Percentiles rank a stretch among this genome's conserved stretches.
Evolutionary conservation across 2,888 invertebrate species (phyloP).

Genomic region (Cryptus armator): DNA sequence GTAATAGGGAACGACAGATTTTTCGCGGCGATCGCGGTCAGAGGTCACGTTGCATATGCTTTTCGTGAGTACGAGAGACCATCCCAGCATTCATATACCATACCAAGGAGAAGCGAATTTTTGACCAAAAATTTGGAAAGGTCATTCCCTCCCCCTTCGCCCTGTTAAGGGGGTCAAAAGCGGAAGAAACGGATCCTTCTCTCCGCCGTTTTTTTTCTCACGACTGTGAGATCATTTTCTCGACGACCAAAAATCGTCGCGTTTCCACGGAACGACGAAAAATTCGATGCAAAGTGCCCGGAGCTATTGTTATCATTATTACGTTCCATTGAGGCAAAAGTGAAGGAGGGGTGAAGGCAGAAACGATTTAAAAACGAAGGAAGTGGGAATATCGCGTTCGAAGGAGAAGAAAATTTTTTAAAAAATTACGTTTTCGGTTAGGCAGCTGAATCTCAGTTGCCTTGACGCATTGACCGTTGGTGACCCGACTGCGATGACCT

Average conservation of each 20-base stretch:
- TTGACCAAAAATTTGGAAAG: constrained; percentile 63
- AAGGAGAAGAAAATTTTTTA: constrained; percentile 19
- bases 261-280: constrained; percentile 28
- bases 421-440: constrained; percentile 52
- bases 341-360: constrained; percentile 8
- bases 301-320: constrained; percentile 7
- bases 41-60: constrained; percentile 71
- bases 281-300: not conserved
- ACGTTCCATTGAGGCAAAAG: constrained; percentile 1
- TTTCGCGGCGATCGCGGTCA: constrained; percentile 69
- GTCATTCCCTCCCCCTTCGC: constrained; percentile 30
- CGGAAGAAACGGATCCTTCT: constrained; percentile 48
- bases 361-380: constrained; percentile 3
- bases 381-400: constrained; percentile 5
- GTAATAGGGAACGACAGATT: constrained; percentile 48
- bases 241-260: constrained; percentile 1
- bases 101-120: constrained; percentile 41
- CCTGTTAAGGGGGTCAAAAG: constrained; percentile 41
- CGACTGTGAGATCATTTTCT: constrained; percentile 62
- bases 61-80: constrained; percentile 33
- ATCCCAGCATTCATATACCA: constrained; percentile 23
- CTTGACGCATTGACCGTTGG: constrained; percentile 66
- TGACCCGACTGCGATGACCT: constrained; percentile 61
- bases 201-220: not conserved
- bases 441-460: constrained; percentile 24